phyloP scores from a whole-genome alignment of 2,888 invertebrate species.

The Protonemura montana region DNA sequence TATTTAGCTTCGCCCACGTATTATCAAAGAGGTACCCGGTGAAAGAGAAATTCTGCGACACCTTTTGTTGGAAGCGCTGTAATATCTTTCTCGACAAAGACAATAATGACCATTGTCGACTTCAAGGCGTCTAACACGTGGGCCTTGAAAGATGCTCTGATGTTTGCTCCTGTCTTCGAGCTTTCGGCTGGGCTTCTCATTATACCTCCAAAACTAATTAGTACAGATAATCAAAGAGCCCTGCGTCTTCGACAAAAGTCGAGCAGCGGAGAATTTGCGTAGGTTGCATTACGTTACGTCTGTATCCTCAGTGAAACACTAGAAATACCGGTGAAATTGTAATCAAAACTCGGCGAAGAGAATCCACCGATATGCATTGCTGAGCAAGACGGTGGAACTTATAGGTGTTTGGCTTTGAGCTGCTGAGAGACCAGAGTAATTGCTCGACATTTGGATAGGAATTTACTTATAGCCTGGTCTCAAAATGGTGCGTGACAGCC shows the following conservation, averaged over 20 bases:
- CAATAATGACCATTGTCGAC: not conserved
- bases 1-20: too few relatives aligned
- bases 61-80: not conserved
- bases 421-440: not conserved
- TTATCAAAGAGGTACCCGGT: not conserved
- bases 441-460: not conserved
- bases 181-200: not conserved
- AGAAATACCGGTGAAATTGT: not conserved
- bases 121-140: not conserved
- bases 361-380: not conserved
- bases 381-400: too few relatives aligned
- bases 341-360: not conserved
- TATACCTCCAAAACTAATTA: constrained; percentile 18
- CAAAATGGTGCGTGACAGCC: not conserved
- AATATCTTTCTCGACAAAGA: not conserved
- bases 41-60: not conserved
- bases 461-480: not conserved
- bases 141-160: not conserved
- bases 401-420: too few relatives aligned
- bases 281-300: not conserved
- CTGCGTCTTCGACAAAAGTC: not conserved
- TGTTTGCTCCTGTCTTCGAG: not conserved
- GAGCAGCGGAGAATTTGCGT: not conserved
- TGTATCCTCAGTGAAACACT: not conserved
- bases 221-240: constrained; percentile 29